phyloP scores from a whole-genome alignment of 2,797 vertebrate species.

The Sarcoramphus papa region DNA sequence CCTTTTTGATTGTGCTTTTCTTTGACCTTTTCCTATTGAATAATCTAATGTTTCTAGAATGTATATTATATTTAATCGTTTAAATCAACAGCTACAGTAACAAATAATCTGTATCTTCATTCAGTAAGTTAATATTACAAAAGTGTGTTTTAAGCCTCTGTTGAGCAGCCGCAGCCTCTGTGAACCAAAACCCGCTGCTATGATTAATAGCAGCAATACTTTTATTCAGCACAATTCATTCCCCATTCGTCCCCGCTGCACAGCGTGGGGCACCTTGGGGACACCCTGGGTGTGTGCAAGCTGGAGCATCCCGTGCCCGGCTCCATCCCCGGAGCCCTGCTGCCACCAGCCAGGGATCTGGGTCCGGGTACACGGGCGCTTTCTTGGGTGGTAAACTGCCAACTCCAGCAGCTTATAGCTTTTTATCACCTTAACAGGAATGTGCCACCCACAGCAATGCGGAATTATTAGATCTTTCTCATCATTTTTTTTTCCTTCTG shows the following conservation, averaged over 20 bases:
- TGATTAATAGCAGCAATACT: background rate
- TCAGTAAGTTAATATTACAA: background rate
- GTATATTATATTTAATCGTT: background rate
- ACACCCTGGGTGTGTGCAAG: background rate
- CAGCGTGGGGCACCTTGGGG: fast-evolving
- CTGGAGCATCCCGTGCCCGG: background rate
- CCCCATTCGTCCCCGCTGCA: fast-evolving
- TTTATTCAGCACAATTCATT: background rate
- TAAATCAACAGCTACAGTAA: background rate
- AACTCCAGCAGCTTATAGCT: background rate
- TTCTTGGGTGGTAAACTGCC: background rate
- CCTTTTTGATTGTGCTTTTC: background rate
- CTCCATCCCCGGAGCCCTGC: background rate
- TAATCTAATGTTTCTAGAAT: background rate
- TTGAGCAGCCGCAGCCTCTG: background rate
- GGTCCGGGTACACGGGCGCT: fast-evolving
- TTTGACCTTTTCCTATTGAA: background rate
- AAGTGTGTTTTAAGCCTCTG: background rate
- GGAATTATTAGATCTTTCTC: background rate
- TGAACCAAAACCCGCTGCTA: background rate
- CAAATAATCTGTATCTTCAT: background rate
- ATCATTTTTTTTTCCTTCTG: background rate
- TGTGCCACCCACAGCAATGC: background rate
- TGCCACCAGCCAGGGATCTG: background rate
- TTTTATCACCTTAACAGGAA: background rate